A percentile compares a stretch with the other conserved stretches of the same genome.
These are phyloP conservation scores for Thera britannica DNA, from an alignment of 2,888 invertebrate genomes.

Conservation along the genomic window DNA sequence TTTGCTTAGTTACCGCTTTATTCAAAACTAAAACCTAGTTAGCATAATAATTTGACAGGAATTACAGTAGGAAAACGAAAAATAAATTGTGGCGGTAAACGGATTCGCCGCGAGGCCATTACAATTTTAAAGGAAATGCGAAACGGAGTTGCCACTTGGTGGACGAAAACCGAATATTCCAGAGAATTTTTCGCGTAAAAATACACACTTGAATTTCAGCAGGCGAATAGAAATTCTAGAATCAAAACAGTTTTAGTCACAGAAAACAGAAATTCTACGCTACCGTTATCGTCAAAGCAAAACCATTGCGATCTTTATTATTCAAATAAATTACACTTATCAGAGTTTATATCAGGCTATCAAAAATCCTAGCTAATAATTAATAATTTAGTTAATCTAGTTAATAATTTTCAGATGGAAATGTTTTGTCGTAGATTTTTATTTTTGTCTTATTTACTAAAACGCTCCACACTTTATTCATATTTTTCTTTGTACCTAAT, in stretches of 20 bases:
- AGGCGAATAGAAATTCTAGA: not conserved
- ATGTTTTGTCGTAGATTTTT: too few species aligned
- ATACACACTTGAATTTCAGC: constrained; percentile 2
- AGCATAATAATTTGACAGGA: constrained; percentile 34
- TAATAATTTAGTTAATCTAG: too few species aligned
- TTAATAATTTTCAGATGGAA: too few species aligned
- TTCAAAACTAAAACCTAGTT: constrained; percentile 25
- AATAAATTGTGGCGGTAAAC: constrained; percentile 44
- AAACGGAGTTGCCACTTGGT: constrained; percentile 41
- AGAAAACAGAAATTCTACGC: too few species aligned
- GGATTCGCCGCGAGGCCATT: constrained; percentile 53
- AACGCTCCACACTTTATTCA: too few species aligned
- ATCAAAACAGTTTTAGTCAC: not conserved
- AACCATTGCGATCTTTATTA: not conserved
- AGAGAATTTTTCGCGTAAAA: constrained; percentile 12
- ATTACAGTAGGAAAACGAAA: constrained; percentile 36
- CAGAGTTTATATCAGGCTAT: not conserved
- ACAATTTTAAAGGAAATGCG: constrained; percentile 54
- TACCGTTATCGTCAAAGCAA: not conserved
- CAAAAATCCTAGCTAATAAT: too few species aligned
- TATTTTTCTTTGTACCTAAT: too few species aligned
- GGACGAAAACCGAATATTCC: constrained; percentile 13
- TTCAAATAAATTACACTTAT: not conserved
- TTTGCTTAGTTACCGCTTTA: constrained; percentile 11
- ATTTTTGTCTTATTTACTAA: too few species aligned